Base-by-base conservation (phyloP, 2,797 vertebrate species). In the Lagocephalus sceleratus region DNA sequence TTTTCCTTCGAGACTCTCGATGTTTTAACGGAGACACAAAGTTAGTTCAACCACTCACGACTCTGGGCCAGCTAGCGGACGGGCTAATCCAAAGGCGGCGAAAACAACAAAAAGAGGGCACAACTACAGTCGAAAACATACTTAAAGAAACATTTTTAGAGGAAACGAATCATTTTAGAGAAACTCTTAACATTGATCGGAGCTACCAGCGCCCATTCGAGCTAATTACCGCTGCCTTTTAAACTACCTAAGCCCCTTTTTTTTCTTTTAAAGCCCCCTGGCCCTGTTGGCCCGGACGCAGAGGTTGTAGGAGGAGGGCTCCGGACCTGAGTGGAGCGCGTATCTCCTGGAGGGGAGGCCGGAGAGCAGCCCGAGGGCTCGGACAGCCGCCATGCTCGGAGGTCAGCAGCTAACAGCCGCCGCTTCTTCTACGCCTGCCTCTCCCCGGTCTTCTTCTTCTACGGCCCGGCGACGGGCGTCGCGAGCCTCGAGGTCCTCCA, bases 331-430 rank as follows among this genome's bases (percentile, higher is more conserved):
- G 46, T 67, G 52, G 0, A 85, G 51, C 10, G 70, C 39, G 48
- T 88, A 91, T 88, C 79, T 87, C 52, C 70, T 82, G 45, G 63
- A 57, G 68, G 87, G 57, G 20, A 87, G 49, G 57, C 71, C 83
- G 63, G 89, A 90, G 17, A 92, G 83, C 66, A 83, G 76, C 51
- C 90, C 90, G 58, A 89, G 53, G 60, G 85, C 83, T 83, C 90
- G 80, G 19, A 91, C 69, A 76, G 85, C 78, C 59, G 90, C 87
- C 91, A 92, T 92, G 19, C 35, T 87, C 68, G 78, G 83, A 90
- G 86, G 83, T 90, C 86, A 88, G 53, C 86, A 88, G 53, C 64
- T 32, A 38, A 57, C 14, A 19, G 12, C 32, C 32, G 11, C 9
- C 32, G 4, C 32, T 14, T 35, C 32, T 25, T 25, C 23, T 25